A percentile compares a stretch with the other conserved stretches of the same genome.
Conservation (phyloP, 2,113 vertebrate species). For the Coreoperca whiteheadi region DNA sequence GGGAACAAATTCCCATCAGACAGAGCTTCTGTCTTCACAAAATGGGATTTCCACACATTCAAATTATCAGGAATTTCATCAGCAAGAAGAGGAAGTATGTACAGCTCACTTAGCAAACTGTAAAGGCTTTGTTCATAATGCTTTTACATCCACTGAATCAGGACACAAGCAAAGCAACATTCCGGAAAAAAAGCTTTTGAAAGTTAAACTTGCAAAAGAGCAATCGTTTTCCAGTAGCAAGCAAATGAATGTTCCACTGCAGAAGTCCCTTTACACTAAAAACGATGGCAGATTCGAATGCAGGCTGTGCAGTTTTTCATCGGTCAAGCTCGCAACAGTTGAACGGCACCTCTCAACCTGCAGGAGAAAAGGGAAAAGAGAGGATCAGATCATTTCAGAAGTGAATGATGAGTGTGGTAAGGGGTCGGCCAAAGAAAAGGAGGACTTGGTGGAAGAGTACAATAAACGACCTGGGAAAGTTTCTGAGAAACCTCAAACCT, state of each 20-base stretch:
- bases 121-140: not conserved
- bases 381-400: not conserved
- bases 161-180: conserved; percentile 10
- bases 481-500: conserved; percentile 39
- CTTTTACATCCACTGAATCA: not conserved
- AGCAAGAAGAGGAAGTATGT: not conserved
- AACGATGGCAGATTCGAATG: conserved; percentile 87
- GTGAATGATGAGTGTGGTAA: not conserved
- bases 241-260: not conserved
- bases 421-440: not conserved
- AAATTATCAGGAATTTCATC: conserved; percentile 1
- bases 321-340: conserved; percentile 86
- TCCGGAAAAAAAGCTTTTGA: not conserved
- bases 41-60: not conserved
- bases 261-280: conserved; percentile 27
- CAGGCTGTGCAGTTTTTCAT: conserved; percentile 87
- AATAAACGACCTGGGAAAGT: not conserved
- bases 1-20: not conserved
- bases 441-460: conserved; percentile 4
- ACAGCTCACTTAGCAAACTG: not conserved
- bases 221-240: not conserved
- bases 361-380: conserved; percentile 5
- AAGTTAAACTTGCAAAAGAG: conserved; percentile 3
- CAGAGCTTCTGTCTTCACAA: not conserved
- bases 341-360: conserved; percentile 85